Evolutionary conservation across 2,888 invertebrate species (phyloP).

Genomic region (Orgyia antiqua): DNA sequence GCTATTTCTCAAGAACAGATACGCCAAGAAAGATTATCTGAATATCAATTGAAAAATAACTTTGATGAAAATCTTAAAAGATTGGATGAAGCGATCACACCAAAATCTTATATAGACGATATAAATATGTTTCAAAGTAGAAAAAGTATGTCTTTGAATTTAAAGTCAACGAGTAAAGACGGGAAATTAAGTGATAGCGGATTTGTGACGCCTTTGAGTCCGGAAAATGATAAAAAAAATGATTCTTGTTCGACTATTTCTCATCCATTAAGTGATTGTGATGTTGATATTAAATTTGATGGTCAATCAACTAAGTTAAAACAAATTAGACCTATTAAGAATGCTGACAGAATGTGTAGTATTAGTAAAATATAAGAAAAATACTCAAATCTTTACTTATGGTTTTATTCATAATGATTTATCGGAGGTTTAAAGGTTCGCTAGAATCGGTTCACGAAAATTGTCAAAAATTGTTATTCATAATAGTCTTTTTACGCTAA

Average conservation of each 20-base stretch:
- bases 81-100: conserved; percentile 46
- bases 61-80: conserved; percentile 66
- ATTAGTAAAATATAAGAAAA: no score
- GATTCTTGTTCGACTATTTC: conserved; percentile 64
- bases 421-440: no score
- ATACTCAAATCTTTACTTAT: no score
- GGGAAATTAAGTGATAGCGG: conserved; percentile 75
- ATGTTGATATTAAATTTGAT: conserved; percentile 88
- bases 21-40: conserved; percentile 78
- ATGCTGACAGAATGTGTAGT: conserved; percentile 11
- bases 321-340: conserved; percentile 79
- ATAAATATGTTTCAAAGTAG: conserved; percentile 49
- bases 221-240: conserved; percentile 59
- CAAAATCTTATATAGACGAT: conserved; percentile 50
- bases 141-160: conserved; percentile 58
- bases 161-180: conserved; percentile 41
- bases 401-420: no score
- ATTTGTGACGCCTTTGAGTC: conserved; percentile 80
- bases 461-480: no score
- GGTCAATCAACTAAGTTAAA: conserved; percentile 87
- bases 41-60: conserved; percentile 65
- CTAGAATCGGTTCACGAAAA: no score
- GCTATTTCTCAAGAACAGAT: conserved; percentile 84
- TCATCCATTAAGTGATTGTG: conserved; percentile 88
- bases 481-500: no score